Conservation (phyloP, 2,797 vertebrate genomes). For the Chromobotia macracanthus region DNA sequence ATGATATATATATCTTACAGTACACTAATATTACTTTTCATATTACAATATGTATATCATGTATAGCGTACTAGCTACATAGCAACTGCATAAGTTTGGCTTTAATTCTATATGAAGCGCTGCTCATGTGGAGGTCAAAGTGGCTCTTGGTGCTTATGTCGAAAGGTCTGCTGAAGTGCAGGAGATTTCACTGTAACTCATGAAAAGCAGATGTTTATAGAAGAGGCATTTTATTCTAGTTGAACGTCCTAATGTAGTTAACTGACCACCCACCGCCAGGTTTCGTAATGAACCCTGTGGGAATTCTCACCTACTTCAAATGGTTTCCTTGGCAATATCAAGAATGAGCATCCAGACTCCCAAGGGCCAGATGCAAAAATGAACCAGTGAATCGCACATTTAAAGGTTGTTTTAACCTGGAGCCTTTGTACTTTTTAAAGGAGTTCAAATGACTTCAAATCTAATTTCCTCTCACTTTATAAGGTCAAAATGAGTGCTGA, state of each 20-base stretch:
- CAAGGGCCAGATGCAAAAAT: neutral
- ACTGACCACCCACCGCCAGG: neutral
- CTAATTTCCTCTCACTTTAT: slow-evolving; percentile 45
- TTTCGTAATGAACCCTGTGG: slow-evolving; percentile 4
- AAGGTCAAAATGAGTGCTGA: slow-evolving; percentile 35
- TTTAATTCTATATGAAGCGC: neutral
- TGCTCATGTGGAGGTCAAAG: neutral
- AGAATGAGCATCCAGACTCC: slow-evolving; percentile 19
- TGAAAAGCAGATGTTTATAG: neutral
- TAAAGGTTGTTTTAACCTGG: slow-evolving; percentile 48
- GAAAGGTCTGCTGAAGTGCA: neutral
- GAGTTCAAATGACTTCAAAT: slow-evolving; percentile 42
- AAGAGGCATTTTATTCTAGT: neutral
- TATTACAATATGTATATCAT: neutral
- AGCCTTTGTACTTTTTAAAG: slow-evolving; percentile 27
- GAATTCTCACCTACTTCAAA: slow-evolving; percentile 28
- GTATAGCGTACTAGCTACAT: too few species aligned
- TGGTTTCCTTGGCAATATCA: slow-evolving; percentile 36
- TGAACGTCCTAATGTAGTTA: neutral
- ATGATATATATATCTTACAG: too few species aligned
- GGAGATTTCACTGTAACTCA: slow-evolving; percentile 4
- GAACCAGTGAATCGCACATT: slow-evolving; percentile 24
- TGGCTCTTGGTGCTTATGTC: neutral
- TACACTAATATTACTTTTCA: too few species aligned
- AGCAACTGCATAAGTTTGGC: too few species aligned